A percentile compares a stretch with the other conserved stretches of the same genome.
These are phyloP conservation scores for Drosophila mayaguana DNA, from an alignment of 2,888 invertebrate species.

Conservation along the genomic window DNA sequence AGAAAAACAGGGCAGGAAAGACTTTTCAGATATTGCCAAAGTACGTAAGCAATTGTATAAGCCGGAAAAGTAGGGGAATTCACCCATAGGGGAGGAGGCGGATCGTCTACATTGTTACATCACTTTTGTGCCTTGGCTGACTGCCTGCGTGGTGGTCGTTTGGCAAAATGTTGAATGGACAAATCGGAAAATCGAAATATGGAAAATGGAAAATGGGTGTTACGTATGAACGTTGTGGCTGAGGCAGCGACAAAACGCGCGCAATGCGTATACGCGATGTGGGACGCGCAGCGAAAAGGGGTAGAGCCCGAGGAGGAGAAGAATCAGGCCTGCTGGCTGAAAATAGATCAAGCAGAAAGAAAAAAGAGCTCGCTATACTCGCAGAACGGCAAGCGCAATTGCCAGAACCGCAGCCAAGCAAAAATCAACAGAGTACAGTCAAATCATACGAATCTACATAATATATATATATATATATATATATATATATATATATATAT, in stretches of 20 bases:
- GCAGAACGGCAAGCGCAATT: constrained; percentile 53
- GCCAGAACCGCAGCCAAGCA: constrained; percentile 47
- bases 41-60: constrained; percentile 45
- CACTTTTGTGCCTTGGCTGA: constrained; percentile 29
- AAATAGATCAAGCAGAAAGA: constrained; percentile 81
- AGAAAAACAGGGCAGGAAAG: background rate
- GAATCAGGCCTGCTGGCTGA: constrained; percentile 53
- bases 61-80: constrained; percentile 6
- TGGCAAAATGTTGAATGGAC: constrained; percentile 38
- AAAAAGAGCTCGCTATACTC: constrained; percentile 12
- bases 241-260: constrained; percentile 31
- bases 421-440: constrained; percentile 51
- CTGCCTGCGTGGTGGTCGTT: constrained; percentile 30
- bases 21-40: background rate
- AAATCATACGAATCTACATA: constrained; percentile 14
- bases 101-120: constrained; percentile 46
- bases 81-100: background rate
- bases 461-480: no score
- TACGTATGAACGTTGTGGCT: constrained; percentile 44
- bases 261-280: constrained; percentile 55
- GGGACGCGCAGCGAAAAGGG: background rate
- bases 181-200: constrained; percentile 29
- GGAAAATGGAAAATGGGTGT: constrained; percentile 42
- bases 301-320: background rate
- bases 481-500: background rate